These are phyloP conservation scores for Halcyon senegalensis DNA, from an alignment of 2,113 vertebrate species.

Conservation along the genomic window DNA sequence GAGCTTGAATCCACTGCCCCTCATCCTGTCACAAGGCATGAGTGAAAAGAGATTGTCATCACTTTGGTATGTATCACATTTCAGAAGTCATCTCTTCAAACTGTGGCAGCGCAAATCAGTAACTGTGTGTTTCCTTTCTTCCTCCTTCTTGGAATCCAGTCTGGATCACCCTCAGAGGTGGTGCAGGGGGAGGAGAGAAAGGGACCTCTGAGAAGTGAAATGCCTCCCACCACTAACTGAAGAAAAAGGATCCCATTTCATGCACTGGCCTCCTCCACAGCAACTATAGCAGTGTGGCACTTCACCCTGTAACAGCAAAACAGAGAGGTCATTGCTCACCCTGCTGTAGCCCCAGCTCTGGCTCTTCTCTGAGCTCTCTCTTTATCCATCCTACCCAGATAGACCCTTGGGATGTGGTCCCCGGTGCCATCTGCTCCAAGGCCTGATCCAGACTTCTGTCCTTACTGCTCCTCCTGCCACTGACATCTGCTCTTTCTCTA, in stretches of 20 bases:
- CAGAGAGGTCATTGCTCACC: neutral
- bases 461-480: neutral
- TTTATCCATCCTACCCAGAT: neutral
- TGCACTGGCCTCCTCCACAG: neutral
- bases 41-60: no score
- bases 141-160: neutral
- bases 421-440: neutral
- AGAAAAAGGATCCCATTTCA: neutral
- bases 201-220: neutral
- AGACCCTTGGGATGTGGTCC: neutral
- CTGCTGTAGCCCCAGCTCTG: neutral
- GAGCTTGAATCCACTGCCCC: no score
- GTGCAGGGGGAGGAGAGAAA: neutral
- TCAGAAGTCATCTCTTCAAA: slow-evolving; percentile 9
- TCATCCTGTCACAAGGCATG: no score
- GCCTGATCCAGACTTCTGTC: slow-evolving; percentile 3
- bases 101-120: slow-evolving; percentile 13
- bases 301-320: neutral
- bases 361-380: neutral
- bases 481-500: neutral
- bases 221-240: neutral
- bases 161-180: neutral
- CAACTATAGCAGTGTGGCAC: neutral
- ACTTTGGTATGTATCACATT: no score
- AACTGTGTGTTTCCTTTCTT: slow-evolving; percentile 19